A percentile compares a stretch with the other conserved stretches of the same genome.
These are phyloP conservation scores for Vultur gryphus DNA, from an alignment of 2,797 vertebrate genomes.

Conservation along the genomic window DNA sequence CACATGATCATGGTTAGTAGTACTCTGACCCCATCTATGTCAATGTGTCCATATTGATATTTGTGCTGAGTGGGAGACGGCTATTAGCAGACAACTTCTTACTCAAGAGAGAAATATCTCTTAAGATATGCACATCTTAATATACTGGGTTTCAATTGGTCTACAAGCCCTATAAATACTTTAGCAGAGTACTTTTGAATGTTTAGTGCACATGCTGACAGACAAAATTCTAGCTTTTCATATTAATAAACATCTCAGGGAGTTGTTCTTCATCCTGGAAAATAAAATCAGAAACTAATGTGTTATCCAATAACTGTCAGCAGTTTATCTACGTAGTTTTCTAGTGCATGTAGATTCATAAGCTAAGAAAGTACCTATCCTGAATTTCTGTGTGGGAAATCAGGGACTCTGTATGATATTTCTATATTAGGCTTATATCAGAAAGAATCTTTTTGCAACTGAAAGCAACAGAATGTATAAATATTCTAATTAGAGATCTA, in stretches of 20 bases:
- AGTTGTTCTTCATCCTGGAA: background rate
- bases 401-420: background rate
- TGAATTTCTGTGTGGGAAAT: background rate
- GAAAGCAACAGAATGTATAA: slow-evolving; percentile 24
- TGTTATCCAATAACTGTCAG: background rate
- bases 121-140: background rate
- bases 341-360: background rate
- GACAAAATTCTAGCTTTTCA: background rate
- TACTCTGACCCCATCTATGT: background rate
- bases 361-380: background rate
- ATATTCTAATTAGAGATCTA: slow-evolving; percentile 57
- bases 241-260: background rate
- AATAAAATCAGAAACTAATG: background rate
- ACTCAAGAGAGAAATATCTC: background rate
- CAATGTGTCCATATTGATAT: background rate
- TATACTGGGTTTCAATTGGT: background rate
- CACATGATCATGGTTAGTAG: fast-evolving
- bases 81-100: background rate
- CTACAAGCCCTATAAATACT: background rate
- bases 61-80: background rate
- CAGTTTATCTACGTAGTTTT: background rate
- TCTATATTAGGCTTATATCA: slow-evolving; percentile 5
- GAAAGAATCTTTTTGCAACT: background rate
- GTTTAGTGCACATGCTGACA: background rate
- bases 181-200: background rate